Conservation (phyloP, 2,888 invertebrate species). For the Entomobrya proxima region DNA sequence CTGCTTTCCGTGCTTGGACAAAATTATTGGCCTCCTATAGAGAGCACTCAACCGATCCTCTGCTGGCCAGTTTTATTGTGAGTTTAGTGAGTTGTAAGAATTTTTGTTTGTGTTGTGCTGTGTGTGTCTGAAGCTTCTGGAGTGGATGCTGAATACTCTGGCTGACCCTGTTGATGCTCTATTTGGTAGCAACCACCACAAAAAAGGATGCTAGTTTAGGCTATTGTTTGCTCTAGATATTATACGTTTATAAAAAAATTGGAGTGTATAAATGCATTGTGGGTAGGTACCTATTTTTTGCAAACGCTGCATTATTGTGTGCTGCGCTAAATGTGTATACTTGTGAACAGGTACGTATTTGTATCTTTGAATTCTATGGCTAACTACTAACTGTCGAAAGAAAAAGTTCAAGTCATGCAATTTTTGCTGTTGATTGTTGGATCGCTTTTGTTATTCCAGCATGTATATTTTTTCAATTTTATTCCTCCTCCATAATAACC, state of each 20-base stretch:
- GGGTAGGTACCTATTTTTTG: neutral
- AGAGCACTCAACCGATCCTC: slow-evolving; percentile 59
- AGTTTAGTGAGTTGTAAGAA: slow-evolving; percentile 38
- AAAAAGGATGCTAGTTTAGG: neutral
- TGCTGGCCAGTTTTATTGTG: slow-evolving; percentile 56
- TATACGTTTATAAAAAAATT: neutral
- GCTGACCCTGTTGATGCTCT: slow-evolving; percentile 33
- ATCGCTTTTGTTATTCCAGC: neutral
- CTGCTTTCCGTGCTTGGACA: slow-evolving; percentile 55
- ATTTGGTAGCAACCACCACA: slow-evolving; percentile 2
- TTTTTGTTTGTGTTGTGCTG: neutral
- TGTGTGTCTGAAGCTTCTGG: neutral
- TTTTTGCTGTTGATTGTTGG: neutral
- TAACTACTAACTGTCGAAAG: too few species aligned
- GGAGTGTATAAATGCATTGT: neutral
- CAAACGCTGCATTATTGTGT: neutral
- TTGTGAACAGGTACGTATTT: too few species aligned
- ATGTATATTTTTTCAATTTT: neutral
- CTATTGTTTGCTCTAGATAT: slow-evolving; percentile 23
- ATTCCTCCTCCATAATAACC: slow-evolving; percentile 5
- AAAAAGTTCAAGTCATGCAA: neutral
- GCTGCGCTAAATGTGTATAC: too few species aligned
- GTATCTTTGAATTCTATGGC: too few species aligned
- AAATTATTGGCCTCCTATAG: slow-evolving; percentile 61
- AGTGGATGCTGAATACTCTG: too few species aligned